These are phyloP conservation scores for Xiphorhynchus elegans DNA, from an alignment of 2,113 vertebrate species.

Conservation along the genomic window DNA sequence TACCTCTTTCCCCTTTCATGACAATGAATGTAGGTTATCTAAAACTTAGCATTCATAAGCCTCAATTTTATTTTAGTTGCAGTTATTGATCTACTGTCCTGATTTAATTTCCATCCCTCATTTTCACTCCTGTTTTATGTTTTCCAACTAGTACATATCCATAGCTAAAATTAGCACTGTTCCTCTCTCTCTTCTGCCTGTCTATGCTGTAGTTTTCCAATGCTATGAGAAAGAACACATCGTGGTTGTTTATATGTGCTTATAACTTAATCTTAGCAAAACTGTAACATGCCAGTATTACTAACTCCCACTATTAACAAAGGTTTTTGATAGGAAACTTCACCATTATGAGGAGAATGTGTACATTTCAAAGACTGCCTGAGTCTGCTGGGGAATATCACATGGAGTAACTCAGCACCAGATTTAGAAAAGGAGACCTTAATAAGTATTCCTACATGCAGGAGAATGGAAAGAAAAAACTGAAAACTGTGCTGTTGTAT, in stretches of 20 bases:
- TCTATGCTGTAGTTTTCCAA: background rate
- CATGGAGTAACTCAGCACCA: background rate
- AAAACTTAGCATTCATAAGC: background rate
- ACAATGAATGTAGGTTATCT: background rate
- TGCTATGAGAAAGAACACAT: background rate
- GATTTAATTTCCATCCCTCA: background rate
- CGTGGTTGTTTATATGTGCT: background rate
- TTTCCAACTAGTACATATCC: background rate
- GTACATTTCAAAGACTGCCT: background rate
- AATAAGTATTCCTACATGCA: background rate
- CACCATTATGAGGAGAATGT: background rate
- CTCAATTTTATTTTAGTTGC: background rate
- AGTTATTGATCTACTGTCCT: background rate
- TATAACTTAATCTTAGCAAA: background rate
- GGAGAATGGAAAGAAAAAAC: background rate
- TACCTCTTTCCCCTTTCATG: background rate
- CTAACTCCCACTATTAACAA: background rate
- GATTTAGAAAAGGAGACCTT: background rate
- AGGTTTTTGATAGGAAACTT: accelerated
- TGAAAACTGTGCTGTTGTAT: background rate
- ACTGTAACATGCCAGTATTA: background rate
- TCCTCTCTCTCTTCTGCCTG: background rate
- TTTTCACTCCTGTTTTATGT: background rate
- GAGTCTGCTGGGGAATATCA: background rate
- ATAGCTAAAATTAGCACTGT: background rate